Percentiles rank a stretch among this genome's conserved stretches.
phyloP scores from a whole-genome alignment of 2,888 invertebrate genomes.

The Rotaria sp. region DNA sequence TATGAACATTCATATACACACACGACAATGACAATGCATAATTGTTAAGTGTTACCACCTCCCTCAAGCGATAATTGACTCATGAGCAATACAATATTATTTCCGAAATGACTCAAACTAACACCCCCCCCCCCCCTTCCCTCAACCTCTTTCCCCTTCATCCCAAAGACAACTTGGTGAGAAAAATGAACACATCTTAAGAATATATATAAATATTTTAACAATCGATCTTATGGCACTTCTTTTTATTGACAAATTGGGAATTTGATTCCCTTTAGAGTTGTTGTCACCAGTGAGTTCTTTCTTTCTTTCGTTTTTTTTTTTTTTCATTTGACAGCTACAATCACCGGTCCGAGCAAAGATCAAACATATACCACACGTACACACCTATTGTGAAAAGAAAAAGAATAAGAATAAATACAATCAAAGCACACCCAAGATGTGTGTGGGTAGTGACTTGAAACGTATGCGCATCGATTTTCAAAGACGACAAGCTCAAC shows the following conservation, averaged over 20 bases:
- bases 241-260: conserved; percentile 15
- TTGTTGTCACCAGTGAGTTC: conserved; percentile 3
- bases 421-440: conserved; percentile 6
- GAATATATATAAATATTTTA: not conserved
- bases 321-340: not conserved
- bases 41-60: not conserved
- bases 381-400: conserved; percentile 7
- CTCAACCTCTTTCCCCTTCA: no score
- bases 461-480: not conserved
- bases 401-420: not conserved
- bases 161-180: not conserved
- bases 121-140: no score
- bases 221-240: conserved; percentile 17
- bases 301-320: not conserved
- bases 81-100: not conserved
- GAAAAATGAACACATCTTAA: conserved; percentile 22
- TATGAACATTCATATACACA: conserved; percentile 2
- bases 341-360: not conserved
- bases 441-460: conserved; percentile 3
- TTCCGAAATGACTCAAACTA: not conserved
- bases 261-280: conserved; percentile 18
- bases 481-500: conserved; percentile 5
- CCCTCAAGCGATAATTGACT: conserved; percentile 13
- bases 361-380: conserved; percentile 24
- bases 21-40: not conserved